Percentiles rank a stretch among this genome's conserved stretches.
Evolutionary conservation across 2,113 vertebrate genomes (phyloP).

Genomic region (Bujurquina vittata): DNA sequence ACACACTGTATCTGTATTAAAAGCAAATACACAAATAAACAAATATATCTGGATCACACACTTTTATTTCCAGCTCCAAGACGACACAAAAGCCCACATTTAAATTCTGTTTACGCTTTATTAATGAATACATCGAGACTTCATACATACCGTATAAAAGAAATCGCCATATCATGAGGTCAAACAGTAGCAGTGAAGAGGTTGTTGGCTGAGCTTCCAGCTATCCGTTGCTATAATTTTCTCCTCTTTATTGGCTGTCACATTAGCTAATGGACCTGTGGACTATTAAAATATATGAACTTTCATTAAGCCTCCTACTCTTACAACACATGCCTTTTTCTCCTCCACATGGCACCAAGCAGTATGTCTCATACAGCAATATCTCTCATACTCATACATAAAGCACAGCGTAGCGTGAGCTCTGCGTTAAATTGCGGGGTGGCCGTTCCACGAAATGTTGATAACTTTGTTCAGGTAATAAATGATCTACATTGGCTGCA

Average conservation of each 20-base stretch:
- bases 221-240: too few relatives aligned
- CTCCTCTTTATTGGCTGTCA: conserved; percentile 7
- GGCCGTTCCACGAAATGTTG: neutral
- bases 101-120: neutral
- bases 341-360: conserved; percentile 1
- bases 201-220: neutral
- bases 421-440: neutral
- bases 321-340: neutral
- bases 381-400: too few relatives aligned
- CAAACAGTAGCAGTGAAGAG: neutral
- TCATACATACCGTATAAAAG: neutral
- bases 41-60: neutral
- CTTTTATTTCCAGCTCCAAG: neutral
- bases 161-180: neutral
- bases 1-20: neutral
- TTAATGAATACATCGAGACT: neutral
- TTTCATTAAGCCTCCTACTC: conserved; percentile 1
- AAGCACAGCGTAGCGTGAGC: neutral
- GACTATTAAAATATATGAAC: conserved; percentile 15
- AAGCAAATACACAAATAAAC: neutral
- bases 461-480: conserved; percentile 1
- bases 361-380: conserved; percentile 7
- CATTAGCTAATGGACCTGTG: conserved; percentile 4
- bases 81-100: neutral
- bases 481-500: neutral